Evolutionary conservation across 1,140 invertebrate species (phyloP).

Genomic region (Eulimnadia texana): DNA sequence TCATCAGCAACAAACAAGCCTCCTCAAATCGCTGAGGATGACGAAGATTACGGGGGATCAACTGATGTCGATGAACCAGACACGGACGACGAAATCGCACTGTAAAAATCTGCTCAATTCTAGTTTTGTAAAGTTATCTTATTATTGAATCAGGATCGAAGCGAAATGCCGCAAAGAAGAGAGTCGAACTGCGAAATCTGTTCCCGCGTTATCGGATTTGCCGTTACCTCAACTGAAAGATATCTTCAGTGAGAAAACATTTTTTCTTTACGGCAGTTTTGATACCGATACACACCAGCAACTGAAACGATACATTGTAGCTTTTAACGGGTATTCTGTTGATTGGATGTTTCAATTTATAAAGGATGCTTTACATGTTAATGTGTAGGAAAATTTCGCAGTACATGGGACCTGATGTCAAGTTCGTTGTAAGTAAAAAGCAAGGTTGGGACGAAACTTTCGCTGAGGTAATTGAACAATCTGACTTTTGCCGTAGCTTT

Average conservation of each 20-base stretch:
- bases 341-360: background rate
- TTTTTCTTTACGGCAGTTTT: constrained; percentile 12
- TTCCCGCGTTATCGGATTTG: background rate
- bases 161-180: background rate
- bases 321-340: constrained; percentile 15
- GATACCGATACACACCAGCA: constrained; percentile 7
- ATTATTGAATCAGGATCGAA: constrained; percentile 1
- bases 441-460: background rate
- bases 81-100: constrained; percentile 18
- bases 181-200: background rate
- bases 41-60: constrained; percentile 18
- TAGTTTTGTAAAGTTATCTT: background rate
- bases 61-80: constrained; percentile 20
- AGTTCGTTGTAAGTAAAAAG: constrained; percentile 2
- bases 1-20: constrained; percentile 12
- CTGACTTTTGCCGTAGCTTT: too few relatives aligned
- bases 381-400: background rate
- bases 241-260: constrained; percentile 14
- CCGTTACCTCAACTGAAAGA: constrained; percentile 7
- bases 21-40: constrained; percentile 7
- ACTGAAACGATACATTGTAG: constrained; percentile 13
- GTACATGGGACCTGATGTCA: constrained; percentile 3
- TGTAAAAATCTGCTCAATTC: constrained; percentile 2
- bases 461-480: background rate
- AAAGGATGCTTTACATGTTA: background rate